Evolutionary conservation across 1,140 invertebrate species (phyloP), one percentile per base, ranked within the genome.

Genomic region (Propsilocerus akamusi): DNA sequence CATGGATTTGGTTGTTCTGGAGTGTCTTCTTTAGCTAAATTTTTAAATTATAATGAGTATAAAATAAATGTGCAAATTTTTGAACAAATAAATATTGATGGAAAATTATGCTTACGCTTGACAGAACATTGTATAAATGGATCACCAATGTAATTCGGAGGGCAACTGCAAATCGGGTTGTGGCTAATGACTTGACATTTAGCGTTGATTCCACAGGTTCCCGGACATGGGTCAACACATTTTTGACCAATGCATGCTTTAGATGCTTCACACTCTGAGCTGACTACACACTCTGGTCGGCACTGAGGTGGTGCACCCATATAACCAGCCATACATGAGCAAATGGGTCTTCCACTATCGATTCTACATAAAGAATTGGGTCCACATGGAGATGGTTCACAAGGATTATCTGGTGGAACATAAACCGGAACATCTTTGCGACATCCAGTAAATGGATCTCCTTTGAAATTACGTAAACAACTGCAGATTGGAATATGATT

Each of bases 391-490:
- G 84, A 84, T 53, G 83, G 83, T 61, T 75, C 64, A 61, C 85
- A 88, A 8, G 83, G 84, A 64, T 86, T 72, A 54, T 59, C 68
- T 37, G 73, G 68, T 55, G 64, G 64, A 64, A 71, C 65, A 41
- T 14, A 20, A 1, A 17, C 10, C 6, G 22, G 10, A 3, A 69
- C 66, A 62, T 72, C 66, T 65, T 68, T 64, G 60, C 77, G 74
- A 59, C 89, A 92, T 1, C 78, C 76, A 7, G 77, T 78, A 59
- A 88, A 87, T 3, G 86, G 83, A 75, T 91, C 82, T 4, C 87
- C 87, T 46, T 77, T 74, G 55, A 77, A 80, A 26, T 81, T 83
- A 52, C 72, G 74, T 3, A 78, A 61, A 55, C 88, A 91, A 34
- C 76, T 77, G 60, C 87, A 91, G 4, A 80, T 73, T 2, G 87